Evolutionary conservation across 2,113 vertebrate species (phyloP), one percentile per base, ranked within the genome.

Genomic region (Pseudorectes ferrugineus): DNA sequence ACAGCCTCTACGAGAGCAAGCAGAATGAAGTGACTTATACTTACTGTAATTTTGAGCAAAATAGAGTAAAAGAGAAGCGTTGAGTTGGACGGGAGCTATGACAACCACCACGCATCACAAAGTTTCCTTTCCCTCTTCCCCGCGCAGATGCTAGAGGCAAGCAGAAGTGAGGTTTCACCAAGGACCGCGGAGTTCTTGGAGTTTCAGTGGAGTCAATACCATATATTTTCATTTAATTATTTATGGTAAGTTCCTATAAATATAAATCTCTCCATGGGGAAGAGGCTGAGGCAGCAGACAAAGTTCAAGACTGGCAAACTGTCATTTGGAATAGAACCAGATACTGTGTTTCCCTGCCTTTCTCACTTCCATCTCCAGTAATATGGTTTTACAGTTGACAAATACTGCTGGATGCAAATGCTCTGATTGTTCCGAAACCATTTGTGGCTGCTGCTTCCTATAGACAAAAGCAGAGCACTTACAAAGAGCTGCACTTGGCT

Each of bases 31-130:
- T 40, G 49, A 36, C 19, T 52, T 61, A 19, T 1, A 14, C 15
- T 51, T 38, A 31, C 7, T 35, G 59, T 17, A 33, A 13, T 25
- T 68, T 17, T 38, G 17, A 59, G 29, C 20, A 59, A 90, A 63
- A 15, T 0, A 16, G 23, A 51, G 11, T 3, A 36, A 6, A 76
- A 55, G 2, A 42, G 29, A 38, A 46, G 4, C 1, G 0, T 4
- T 38, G 7, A 31, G 24, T 24, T 21, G 20, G 29, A 77, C 51
- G 13, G 25, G 52, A 85, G 35, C 29, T 51, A 7, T 8, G 29
- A 35, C 2, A 6, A n/a, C 31, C 19, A 63, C 31, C 28, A 29
- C 1, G 3, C 25, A 55, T 42, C 28, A 45, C 1, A 1, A 21
- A 62, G 52, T 10, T 58, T 57, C 33, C 58, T n/a, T 57, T 73